These are phyloP conservation scores for Synergus japonicus DNA, from an alignment of 2,888 invertebrate genomes.

Conservation along the genomic window DNA sequence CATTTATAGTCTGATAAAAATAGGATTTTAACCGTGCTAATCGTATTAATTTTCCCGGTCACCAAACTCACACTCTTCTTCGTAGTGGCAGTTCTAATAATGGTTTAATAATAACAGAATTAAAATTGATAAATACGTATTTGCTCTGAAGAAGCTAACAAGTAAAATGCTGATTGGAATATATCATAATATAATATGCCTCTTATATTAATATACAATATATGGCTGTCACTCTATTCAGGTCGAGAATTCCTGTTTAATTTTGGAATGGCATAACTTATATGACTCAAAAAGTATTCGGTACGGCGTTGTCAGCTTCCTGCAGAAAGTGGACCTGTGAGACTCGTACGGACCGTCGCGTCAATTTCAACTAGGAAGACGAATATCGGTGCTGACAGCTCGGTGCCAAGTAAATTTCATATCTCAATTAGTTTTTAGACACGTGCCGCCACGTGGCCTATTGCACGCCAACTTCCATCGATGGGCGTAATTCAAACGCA, in stretches of 20 bases:
- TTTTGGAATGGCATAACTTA: constrained; percentile 16
- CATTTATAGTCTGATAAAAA: constrained; percentile 10
- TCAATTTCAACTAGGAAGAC: constrained; percentile 47
- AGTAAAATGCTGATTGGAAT: background rate
- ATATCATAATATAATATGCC: background rate
- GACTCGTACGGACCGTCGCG: background rate
- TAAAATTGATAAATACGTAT: constrained; percentile 21
- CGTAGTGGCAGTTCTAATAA: constrained; percentile 17
- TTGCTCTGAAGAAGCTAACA: background rate
- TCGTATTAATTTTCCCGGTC: background rate
- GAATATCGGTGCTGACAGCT: constrained; percentile 67
- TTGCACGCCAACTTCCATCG: constrained; percentile 51
- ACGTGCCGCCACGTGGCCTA: constrained; percentile 74
- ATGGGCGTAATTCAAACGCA: constrained; percentile 69
- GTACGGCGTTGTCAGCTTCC: background rate
- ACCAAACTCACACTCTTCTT: constrained; percentile 7
- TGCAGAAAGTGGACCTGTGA: constrained; percentile 12
- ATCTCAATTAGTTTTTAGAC: constrained; percentile 76
- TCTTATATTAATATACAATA: background rate
- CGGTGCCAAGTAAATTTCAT: constrained; percentile 74
- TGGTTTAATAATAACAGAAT: background rate
- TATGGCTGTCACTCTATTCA: background rate
- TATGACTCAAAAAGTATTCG: background rate
- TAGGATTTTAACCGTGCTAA: background rate
- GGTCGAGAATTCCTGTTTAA: background rate